A percentile compares a stretch with the other conserved stretches of the same genome.
Conservation (phyloP, 2,113 vertebrate genomes). For the Telmatochromis sp. region DNA sequence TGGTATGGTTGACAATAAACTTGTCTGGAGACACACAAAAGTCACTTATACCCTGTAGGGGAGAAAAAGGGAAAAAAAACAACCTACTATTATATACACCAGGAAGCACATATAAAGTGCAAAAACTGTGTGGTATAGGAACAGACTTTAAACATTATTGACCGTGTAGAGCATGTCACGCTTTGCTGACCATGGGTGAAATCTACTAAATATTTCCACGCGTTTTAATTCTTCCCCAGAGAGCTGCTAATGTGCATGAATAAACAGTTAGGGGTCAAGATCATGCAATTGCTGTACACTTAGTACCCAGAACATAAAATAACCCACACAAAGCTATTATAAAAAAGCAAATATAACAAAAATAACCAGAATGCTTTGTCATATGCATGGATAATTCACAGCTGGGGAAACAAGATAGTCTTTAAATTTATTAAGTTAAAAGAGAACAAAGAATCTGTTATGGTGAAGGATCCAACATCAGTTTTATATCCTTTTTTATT, state of each 20-base stretch:
- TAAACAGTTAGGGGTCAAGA: background rate
- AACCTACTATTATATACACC: background rate
- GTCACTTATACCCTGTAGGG: constrained; percentile 84
- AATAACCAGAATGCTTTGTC: background rate
- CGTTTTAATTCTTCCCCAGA: background rate
- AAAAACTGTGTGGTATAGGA: background rate
- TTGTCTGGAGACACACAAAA: constrained; percentile 90
- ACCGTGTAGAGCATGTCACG: background rate
- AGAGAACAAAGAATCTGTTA: background rate
- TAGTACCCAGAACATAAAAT: background rate
- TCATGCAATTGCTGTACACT: background rate
- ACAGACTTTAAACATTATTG: background rate
- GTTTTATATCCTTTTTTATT: background rate
- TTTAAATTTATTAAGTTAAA: background rate
- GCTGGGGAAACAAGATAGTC: background rate
- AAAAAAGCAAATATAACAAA: background rate
- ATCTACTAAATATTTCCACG: background rate
- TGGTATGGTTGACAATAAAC: constrained; percentile 85
- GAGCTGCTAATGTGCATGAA: background rate
- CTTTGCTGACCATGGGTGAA: constrained; percentile 4
- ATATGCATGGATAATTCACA: background rate
- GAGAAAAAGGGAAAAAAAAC: background rate
- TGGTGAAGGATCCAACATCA: background rate
- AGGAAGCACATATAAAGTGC: background rate
- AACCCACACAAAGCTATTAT: background rate